Conservation (phyloP, 2,888 invertebrate genomes). For the Drepana falcataria region DNA sequence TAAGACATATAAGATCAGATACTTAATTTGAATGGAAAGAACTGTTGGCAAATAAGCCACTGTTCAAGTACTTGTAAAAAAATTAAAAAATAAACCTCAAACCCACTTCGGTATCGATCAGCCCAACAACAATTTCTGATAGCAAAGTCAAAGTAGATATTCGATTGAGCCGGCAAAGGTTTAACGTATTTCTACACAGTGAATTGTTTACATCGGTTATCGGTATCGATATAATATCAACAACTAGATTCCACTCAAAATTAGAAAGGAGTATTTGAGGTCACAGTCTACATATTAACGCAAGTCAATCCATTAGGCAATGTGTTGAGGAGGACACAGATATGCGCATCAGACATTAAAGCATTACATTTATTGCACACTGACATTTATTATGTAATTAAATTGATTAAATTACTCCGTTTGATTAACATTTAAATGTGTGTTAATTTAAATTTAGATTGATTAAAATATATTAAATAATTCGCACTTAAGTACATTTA, state of each 20-base stretch:
- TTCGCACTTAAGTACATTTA: background rate
- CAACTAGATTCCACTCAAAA: background rate
- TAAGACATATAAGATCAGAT: too few relatives aligned
- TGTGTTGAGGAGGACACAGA: background rate
- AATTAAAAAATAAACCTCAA: too few relatives aligned
- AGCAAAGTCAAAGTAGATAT: too few relatives aligned
- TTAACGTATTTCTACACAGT: too few relatives aligned
- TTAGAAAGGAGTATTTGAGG: background rate
- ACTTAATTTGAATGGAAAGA: too few relatives aligned
- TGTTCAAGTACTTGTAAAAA: too few relatives aligned
- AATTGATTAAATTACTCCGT: background rate
- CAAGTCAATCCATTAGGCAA: background rate
- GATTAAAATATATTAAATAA: background rate
- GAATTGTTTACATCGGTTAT: background rate
- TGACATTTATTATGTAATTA: constrained; percentile 2
- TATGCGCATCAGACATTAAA: constrained; percentile 1
- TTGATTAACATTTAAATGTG: constrained; percentile 1
- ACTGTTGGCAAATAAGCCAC: too few relatives aligned
- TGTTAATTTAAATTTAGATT: background rate
- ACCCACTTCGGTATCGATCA: too few relatives aligned
- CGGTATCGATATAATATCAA: too few relatives aligned
- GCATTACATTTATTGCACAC: constrained; percentile 1
- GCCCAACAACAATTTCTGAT: too few relatives aligned
- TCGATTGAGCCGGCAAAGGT: too few relatives aligned
- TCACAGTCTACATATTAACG: background rate